Conservation (phyloP, 37 sponge, comb jelly and placozoan genomes). For the Aplysina aerophoba region DNA sequence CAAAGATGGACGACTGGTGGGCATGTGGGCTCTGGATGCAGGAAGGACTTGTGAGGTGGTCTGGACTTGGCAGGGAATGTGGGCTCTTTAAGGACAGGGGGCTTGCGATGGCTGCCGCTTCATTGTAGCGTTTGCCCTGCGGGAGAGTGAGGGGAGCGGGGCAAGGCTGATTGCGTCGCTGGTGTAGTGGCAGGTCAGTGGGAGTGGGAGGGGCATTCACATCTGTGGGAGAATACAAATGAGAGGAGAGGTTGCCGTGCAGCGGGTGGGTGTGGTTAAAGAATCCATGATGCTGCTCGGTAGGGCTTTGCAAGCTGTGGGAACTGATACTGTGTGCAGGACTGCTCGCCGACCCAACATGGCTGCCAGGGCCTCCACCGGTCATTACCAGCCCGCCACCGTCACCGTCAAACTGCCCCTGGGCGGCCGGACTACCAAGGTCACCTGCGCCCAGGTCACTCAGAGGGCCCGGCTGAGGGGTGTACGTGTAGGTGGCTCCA, state of each 20-base stretch:
- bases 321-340: not conserved
- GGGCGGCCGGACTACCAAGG: not conserved
- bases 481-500: constrained; percentile 35
- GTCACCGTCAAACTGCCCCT: not conserved
- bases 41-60: not conserved
- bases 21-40: not conserved
- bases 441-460: not conserved
- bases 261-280: not conserved
- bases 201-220: not conserved
- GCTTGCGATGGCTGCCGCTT: not conserved
- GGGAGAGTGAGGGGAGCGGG: constrained; percentile 7
- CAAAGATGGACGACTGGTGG: too few species aligned
- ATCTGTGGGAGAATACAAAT: too few species aligned
- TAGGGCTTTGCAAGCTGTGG: not conserved
- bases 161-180: constrained; percentile 2
- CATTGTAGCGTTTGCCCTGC: not conserved
- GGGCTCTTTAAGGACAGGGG: not conserved
- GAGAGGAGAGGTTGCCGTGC: not conserved
- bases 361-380: too few species aligned
- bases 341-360: not conserved
- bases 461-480: constrained; percentile 4
- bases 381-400: not conserved
- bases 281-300: not conserved
- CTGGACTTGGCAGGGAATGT: not conserved
- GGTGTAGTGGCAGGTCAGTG: constrained; percentile 1